These are phyloP conservation scores for Antitype chi DNA, from an alignment of 2,888 invertebrate genomes.

Conservation along the genomic window DNA sequence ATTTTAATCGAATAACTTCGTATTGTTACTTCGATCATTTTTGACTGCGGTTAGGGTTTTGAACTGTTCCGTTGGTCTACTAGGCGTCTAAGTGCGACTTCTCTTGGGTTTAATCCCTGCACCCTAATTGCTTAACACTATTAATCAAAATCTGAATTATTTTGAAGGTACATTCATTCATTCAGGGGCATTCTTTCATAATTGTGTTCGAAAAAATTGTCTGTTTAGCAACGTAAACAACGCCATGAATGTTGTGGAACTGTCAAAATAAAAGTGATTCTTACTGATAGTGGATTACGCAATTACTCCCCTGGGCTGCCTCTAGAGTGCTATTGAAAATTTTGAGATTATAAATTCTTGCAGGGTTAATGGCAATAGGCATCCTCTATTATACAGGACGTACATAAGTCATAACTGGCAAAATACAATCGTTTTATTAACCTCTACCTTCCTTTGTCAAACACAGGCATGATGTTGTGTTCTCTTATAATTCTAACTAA, in stretches of 20 bases:
- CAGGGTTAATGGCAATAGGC: background rate
- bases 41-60: background rate
- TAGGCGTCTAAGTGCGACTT: background rate
- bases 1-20: background rate
- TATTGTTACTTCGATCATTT: background rate
- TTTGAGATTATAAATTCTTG: background rate
- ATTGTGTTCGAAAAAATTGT: no score
- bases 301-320: background rate
- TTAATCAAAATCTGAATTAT: no score
- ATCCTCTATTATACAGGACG: background rate
- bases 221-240: no score
- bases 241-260: no score
- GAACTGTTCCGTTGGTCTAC: background rate
- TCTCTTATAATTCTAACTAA: background rate
- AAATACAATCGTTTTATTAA: background rate
- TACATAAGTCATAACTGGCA: background rate
- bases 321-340: background rate
- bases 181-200: no score
- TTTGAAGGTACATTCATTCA: no score
- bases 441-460: background rate
- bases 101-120: background rate
- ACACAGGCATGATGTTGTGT: no score
- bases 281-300: no score
- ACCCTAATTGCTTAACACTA: no score
- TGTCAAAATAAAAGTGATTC: no score